Conservation (phyloP, 2,888 invertebrate genomes). For the Pseudoips prasinana region DNA sequence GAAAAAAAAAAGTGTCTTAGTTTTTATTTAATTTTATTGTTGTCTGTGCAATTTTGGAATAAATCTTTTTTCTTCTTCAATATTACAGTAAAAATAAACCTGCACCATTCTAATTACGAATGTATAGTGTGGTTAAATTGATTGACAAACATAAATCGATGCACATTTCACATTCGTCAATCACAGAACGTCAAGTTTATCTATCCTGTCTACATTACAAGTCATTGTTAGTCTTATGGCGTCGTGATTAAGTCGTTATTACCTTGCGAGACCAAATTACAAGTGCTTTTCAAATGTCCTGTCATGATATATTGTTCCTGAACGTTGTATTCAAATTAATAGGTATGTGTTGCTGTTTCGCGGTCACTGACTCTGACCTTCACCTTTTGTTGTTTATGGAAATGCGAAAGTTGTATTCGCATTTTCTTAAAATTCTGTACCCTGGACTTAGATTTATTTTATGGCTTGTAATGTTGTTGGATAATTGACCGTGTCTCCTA, state of each 20-base stretch:
- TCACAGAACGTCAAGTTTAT: conserved; percentile 10
- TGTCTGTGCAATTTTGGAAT: too few species aligned
- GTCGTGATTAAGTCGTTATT: conserved; percentile 26
- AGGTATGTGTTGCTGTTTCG: conserved; percentile 17
- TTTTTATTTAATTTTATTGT: too few species aligned
- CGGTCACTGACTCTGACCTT: conserved; percentile 28
- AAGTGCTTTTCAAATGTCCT: conserved; percentile 28
- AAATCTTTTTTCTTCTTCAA: too few species aligned
- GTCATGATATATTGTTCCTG: conserved; percentile 45
- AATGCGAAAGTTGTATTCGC: conserved; percentile 17
- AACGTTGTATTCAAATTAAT: conserved; percentile 35
- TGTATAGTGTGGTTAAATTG: too few species aligned
- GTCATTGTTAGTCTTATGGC: conserved; percentile 20
- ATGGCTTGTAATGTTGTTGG: too few species aligned
- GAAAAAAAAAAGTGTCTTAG: too few species aligned
- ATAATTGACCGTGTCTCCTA: too few species aligned
- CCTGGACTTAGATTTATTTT: too few species aligned
- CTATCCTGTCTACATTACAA: conserved; percentile 6
- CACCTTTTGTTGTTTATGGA: conserved; percentile 30
- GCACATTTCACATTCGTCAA: conserved; percentile 11
- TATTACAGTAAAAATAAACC: too few species aligned
- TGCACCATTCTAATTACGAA: too few species aligned
- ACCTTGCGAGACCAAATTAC: conserved; percentile 1
- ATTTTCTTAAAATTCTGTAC: too few species aligned
- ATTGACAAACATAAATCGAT: too few species aligned